Conservation (phyloP, 2,113 vertebrate species). For the Microcebus lehilahytsara region DNA sequence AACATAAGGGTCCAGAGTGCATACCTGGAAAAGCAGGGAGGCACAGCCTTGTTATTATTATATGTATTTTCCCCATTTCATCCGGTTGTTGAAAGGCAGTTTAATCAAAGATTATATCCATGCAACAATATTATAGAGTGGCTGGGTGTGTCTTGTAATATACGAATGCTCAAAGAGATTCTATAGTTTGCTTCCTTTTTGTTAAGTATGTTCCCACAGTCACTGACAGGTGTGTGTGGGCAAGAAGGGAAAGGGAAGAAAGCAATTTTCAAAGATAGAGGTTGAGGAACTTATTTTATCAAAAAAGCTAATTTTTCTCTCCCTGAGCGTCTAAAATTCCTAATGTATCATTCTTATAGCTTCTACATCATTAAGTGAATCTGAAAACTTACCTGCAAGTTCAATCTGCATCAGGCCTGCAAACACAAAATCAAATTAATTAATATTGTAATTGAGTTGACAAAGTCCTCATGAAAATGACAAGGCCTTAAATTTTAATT, state of each 20-base stretch:
- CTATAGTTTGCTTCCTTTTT: neutral
- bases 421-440: slow-evolving; percentile 56
- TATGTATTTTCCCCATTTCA: neutral
- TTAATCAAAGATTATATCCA: neutral
- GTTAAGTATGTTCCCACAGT: neutral
- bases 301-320: slow-evolving; percentile 32
- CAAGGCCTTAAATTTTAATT: slow-evolving; percentile 61
- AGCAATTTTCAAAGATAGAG: slow-evolving; percentile 7
- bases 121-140: neutral
- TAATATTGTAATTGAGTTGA: slow-evolving; percentile 70
- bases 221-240: neutral
- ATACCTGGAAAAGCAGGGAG: neutral
- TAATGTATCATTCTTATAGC: neutral
- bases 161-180: neutral
- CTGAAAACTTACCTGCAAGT: slow-evolving; percentile 45
- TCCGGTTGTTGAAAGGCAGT: neutral
- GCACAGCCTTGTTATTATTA: neutral
- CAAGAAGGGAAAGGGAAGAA: neutral
- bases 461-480: slow-evolving; percentile 53
- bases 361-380: slow-evolving; percentile 45
- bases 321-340: neutral
- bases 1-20: neutral
- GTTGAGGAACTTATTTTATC: slow-evolving; percentile 27
- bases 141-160: neutral
- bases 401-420: neutral